Evolutionary conservation across 2,888 invertebrate species (phyloP), one percentile per base, ranked within the genome.

Genomic region (Balanococcus diminutus): DNA sequence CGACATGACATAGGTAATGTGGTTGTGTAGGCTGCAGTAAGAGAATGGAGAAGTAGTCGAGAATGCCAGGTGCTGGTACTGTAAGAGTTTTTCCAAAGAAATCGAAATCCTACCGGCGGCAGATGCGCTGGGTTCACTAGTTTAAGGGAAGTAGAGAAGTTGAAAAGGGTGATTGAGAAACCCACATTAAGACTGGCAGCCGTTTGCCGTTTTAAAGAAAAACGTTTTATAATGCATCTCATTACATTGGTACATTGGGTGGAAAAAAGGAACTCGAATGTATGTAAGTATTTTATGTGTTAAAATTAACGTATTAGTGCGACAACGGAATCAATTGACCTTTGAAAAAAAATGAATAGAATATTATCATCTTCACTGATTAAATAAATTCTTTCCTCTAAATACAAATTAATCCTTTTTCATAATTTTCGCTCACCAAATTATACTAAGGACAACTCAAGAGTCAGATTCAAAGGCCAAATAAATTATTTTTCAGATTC

Each of bases 101-200:
- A 46, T 82, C 25, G 22, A 82, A 46, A 82, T 82, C 42, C 82
- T 82, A 42, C 42, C 82, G 46, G 46, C 82, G 46, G 46, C 46
- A 39, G 28, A 51, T 28, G 46, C 28, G n/a, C n/a, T 22, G 5
- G 56, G 19, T 22, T 56, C 9, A 39, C 42, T n/a, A 28, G 82
- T 46, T 22, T 81, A 4, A 36, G 81, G 81, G 81, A 39, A 81
- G 81, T 81, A n/a, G 31, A n/a, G 36, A 42, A 16, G 36, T 81
- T 36, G 31, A 36, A 82, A 46, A 82, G 81, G 82, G 82, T 25
- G 82, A 82, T 82, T 82, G 31, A 42, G 82, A 82, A 82, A 82
- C 51, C 19, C 25, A 46, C 25, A 22, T 56, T 22, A 19, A 22
- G 19, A 56, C 42, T 16, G 56, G 56, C 22, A 42, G 42, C 42